Conservation (phyloP, 2,888 invertebrate genomes). For the Melinaea menophilus region DNA sequence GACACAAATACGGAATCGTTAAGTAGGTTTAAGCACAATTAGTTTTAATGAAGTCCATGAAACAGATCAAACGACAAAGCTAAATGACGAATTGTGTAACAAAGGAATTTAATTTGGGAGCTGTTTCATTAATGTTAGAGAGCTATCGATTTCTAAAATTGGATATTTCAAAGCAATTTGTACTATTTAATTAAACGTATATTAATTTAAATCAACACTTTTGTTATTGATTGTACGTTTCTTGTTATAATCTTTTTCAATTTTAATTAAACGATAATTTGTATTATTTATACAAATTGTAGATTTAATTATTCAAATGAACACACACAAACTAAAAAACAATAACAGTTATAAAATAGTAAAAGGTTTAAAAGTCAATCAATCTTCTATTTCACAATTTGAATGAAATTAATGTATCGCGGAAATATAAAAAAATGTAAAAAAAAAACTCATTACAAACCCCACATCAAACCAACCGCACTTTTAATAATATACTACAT, state of each 20-base stretch:
- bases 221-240: constrained; percentile 11
- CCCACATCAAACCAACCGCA: constrained; percentile 2
- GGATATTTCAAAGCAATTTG: constrained; percentile 13
- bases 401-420: too few relatives aligned
- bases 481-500: constrained; percentile 25
- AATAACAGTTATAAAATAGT: too few relatives aligned
- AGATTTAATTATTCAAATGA: too few relatives aligned
- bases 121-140: background rate
- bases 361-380: too few relatives aligned
- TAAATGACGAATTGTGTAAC: constrained; percentile 2
- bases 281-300: too few relatives aligned
- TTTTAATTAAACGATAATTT: constrained; percentile 1
- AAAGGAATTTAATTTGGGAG: constrained; percentile 4
- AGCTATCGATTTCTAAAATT: constrained; percentile 13
- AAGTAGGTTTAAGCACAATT: too few relatives aligned
- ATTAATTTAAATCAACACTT: constrained; percentile 14
- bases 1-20: background rate
- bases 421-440: constrained; percentile 1
- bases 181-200: constrained; percentile 17
- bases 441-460: background rate
- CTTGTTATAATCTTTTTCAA: background rate
- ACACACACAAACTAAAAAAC: too few relatives aligned
- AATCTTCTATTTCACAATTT: too few relatives aligned
- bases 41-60: background rate
- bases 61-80: constrained; percentile 3